Conservation (phyloP, 2,888 invertebrate species). For the Oscheius sp. region DNA sequence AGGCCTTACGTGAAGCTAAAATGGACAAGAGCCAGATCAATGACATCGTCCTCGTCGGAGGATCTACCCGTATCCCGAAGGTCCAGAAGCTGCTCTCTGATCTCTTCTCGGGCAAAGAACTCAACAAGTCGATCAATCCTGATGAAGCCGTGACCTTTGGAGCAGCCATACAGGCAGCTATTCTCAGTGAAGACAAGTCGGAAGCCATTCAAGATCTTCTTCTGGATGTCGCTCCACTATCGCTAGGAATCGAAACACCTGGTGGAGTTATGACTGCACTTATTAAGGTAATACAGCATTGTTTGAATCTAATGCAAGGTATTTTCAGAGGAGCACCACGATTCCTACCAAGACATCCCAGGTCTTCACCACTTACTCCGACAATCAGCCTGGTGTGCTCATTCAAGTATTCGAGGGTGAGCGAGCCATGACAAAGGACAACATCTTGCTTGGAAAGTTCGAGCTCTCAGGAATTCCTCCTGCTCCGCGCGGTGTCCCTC, state of each 20-base stretch:
- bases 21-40: too few species aligned
- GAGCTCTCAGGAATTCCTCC: conserved; percentile 96
- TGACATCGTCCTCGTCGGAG: too few species aligned
- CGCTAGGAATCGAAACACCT: conserved; percentile 89
- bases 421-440: conserved; percentile 88
- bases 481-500: conserved; percentile 88
- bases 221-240: conserved; percentile 91
- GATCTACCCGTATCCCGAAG: conserved; percentile 95
- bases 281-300: conserved; percentile 84
- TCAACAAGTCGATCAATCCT: conserved; percentile 94
- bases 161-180: conserved; percentile 77
- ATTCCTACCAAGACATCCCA: conserved; percentile 72
- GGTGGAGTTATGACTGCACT: conserved; percentile 94
- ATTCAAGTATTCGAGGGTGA: conserved; percentile 78
- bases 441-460: conserved; percentile 92
- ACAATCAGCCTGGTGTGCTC: conserved; percentile 95
- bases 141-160: conserved; percentile 98
- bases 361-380: conserved; percentile 82
- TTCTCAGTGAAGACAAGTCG: conserved; percentile 80
- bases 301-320: neutral
- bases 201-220: conserved; percentile 85
- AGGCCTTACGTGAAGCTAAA: too few species aligned
- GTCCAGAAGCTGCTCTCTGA: conserved; percentile 93
- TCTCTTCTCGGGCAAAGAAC: conserved; percentile 89
- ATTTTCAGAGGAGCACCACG: conserved; percentile 82